Evolutionary conservation across 2,113 vertebrate genomes (phyloP).

Genomic region (Oncorhynchus gorbuscha): DNA sequence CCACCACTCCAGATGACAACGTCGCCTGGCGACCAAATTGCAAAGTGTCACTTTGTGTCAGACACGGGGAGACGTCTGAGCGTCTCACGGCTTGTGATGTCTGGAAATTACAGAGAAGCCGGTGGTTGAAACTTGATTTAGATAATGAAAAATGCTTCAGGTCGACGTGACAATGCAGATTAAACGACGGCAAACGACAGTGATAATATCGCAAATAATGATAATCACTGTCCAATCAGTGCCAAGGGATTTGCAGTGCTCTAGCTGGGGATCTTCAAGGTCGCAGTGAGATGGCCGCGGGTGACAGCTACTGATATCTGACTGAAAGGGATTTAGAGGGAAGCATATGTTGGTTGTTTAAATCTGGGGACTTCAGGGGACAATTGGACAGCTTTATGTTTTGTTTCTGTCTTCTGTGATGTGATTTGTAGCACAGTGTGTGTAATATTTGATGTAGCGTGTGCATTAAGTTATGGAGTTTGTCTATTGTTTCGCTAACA

Average conservation of each 20-base stretch:
- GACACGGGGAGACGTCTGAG: neutral
- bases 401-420: neutral
- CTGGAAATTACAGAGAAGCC: constrained; percentile 11
- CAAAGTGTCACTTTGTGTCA: constrained; percentile 38
- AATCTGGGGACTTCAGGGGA: neutral
- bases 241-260: neutral
- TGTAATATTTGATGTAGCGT: no score
- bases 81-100: constrained; percentile 10
- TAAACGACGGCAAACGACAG: constrained; percentile 13
- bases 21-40: constrained; percentile 30
- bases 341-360: constrained; percentile 7
- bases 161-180: constrained; percentile 7
- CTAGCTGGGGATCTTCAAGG: neutral
- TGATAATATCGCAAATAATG: constrained; percentile 28
- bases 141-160: constrained; percentile 36
- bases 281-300: neutral
- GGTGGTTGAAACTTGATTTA: constrained; percentile 28
- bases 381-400: neutral
- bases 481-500: no score
- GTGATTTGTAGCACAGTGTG: no score
- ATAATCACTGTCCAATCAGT: constrained; percentile 36
- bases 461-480: no score
- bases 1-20: constrained; percentile 38
- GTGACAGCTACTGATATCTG: constrained; percentile 7
- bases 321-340: constrained; percentile 6